phyloP scores from a whole-genome alignment of 2,797 vertebrate species.

The Mycteria americana region DNA sequence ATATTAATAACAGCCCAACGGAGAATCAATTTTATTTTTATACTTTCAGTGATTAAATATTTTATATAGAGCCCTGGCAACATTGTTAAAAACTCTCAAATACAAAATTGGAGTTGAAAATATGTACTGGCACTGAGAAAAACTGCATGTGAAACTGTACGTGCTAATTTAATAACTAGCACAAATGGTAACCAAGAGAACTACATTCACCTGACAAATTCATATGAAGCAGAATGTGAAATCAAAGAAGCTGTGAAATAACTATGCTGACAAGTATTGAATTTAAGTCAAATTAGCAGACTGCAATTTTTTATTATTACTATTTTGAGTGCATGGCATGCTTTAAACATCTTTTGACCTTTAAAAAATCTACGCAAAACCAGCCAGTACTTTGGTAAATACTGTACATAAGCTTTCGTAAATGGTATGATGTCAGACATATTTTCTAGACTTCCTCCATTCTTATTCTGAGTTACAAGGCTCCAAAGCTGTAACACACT shows the following conservation, averaged over 20 bases:
- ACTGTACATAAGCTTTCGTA: neutral
- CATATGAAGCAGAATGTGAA: neutral
- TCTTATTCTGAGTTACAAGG: neutral
- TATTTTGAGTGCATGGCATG: neutral
- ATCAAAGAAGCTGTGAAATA: neutral
- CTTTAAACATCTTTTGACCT: neutral
- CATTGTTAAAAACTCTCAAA: neutral
- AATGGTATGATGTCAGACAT: neutral
- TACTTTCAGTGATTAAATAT: conserved; percentile 5
- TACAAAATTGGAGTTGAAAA: neutral
- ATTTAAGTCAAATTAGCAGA: neutral
- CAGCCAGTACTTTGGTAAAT: neutral
- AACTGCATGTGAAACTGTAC: neutral
- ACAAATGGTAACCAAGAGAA: neutral
- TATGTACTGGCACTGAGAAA: neutral
- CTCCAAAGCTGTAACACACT: neutral
- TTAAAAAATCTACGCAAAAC: neutral
- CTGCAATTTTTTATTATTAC: neutral
- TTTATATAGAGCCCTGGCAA: neutral
- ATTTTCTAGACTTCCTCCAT: neutral
- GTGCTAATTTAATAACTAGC: neutral
- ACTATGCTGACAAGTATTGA: neutral
- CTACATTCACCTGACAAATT: neutral
- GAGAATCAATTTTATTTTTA: conserved; percentile 20
- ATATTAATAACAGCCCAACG: neutral